Percentiles rank a stretch among this genome's conserved stretches.
These are phyloP conservation scores for Pachypsylla venusta DNA, from an alignment of 1,140 invertebrate genomes.

Conservation along the genomic window DNA sequence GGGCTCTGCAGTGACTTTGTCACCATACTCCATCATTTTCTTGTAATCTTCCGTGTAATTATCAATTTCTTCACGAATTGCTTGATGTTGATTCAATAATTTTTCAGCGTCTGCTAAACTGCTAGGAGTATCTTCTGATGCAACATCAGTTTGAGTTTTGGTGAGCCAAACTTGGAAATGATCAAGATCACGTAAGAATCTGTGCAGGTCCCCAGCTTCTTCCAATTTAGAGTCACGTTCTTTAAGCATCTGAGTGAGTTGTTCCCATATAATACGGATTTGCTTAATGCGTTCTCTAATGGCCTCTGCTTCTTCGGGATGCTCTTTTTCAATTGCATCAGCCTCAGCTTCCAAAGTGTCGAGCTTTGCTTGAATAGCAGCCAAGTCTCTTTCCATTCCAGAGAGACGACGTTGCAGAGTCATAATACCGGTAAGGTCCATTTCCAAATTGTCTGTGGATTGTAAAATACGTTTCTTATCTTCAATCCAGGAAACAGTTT, in stretches of 20 bases:
- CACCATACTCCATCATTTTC: conserved; percentile 99
- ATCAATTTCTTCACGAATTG: conserved; percentile 96
- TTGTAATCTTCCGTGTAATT: conserved; percentile 96
- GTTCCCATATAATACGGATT: conserved; percentile 85
- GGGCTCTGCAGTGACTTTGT: conserved; percentile 74
- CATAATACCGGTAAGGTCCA: conserved; percentile 83
- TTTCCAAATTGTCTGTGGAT: conserved; percentile 78
- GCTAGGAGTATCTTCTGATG: conserved; percentile 94
- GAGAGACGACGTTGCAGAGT: conserved; percentile 72
- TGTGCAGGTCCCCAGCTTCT: conserved; percentile 94
- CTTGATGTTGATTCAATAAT: conserved; percentile 88
- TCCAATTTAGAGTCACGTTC: conserved; percentile 95
- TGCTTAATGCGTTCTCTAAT: conserved; percentile 81
- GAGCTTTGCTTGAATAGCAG: conserved; percentile 94
- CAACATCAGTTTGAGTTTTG: conserved; percentile 93
- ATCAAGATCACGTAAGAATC: conserved; percentile 95
- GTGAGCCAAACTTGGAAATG: conserved; percentile 99
- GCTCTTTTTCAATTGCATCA: conserved; percentile 73
- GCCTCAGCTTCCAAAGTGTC: conserved; percentile 87
- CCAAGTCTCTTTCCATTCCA: conserved; percentile 96
- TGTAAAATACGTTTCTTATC: conserved; percentile 97
- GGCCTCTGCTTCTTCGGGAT: conserved; percentile 87
- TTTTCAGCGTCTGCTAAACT: conserved; percentile 93
- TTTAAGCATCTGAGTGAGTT: conserved; percentile 92
- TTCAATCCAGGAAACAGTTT: conserved; percentile 98